Evolutionary conservation across 2,113 vertebrate species (phyloP).

Genomic region (Hemibagrus wyckioides): DNA sequence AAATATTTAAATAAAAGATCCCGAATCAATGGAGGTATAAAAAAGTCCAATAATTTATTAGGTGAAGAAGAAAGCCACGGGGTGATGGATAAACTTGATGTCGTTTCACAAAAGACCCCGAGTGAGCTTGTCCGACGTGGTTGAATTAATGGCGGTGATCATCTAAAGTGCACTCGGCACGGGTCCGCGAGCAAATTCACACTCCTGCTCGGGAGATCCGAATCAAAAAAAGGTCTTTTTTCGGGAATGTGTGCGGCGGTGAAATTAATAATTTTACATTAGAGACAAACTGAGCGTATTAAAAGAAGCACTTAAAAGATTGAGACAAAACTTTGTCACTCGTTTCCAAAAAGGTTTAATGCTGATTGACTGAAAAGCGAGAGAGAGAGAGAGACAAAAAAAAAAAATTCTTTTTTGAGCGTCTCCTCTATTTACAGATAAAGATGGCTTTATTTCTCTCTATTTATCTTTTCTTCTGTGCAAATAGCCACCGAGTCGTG

Average conservation of each 20-base stretch:
- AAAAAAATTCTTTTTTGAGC: background rate
- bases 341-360: background rate
- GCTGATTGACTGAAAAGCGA: background rate
- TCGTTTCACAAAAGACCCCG: constrained; percentile 40
- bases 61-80: background rate
- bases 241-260: background rate
- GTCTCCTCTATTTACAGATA: constrained; percentile 11
- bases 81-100: constrained; percentile 57
- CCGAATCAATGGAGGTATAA: constrained; percentile 37
- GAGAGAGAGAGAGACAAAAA: too few relatives aligned
- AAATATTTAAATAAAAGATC: constrained; percentile 21
- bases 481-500: background rate
- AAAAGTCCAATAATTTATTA: constrained; percentile 54
- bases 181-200: constrained; percentile 5
- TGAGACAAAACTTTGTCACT: constrained; percentile 1
- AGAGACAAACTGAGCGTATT: background rate
- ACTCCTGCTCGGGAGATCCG: background rate
- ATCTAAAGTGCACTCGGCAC: constrained; percentile 44
- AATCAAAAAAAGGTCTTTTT: background rate
- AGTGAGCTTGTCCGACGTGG: constrained; percentile 49
- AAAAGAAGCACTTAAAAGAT: background rate
- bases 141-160: constrained; percentile 53
- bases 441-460: too few relatives aligned
- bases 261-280: background rate
- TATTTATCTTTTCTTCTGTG: background rate